Conservation (phyloP, 2,888 invertebrate genomes). For the Oscheius sp. region DNA sequence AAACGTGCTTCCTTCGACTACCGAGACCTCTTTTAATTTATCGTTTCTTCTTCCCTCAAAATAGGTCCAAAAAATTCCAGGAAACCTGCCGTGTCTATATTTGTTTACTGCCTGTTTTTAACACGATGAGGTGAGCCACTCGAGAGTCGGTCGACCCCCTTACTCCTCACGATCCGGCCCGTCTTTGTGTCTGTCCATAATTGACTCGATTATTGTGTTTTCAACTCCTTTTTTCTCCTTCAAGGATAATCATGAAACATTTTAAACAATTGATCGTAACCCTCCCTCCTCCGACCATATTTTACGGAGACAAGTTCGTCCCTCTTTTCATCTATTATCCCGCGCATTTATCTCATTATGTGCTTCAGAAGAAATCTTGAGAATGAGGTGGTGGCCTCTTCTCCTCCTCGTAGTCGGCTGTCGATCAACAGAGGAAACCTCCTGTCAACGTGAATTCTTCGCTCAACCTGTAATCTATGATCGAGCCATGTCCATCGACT, state of each 20-base stretch:
- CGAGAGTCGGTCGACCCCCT: slow-evolving; percentile 3
- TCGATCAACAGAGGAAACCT: not conserved
- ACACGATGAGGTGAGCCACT: slow-evolving; percentile 7
- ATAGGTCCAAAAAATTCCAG: not conserved
- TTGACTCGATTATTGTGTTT: not conserved
- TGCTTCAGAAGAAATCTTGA: no score
- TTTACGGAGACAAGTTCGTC: no score
- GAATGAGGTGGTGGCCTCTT: slow-evolving; percentile 17
- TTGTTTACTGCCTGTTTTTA: slow-evolving; percentile 1
- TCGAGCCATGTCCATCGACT: slow-evolving; percentile 55
- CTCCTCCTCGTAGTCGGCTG: slow-evolving; percentile 1
- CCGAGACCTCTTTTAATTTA: not conserved
- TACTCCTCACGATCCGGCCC: slow-evolving; percentile 12
- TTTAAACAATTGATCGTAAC: not conserved
- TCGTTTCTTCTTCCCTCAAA: not conserved
- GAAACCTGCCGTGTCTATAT: not conserved
- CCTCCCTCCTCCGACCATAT: no score
- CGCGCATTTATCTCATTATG: no score
- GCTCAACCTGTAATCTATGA: slow-evolving; percentile 57
- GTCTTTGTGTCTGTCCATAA: no score
- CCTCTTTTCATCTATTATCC: no score
- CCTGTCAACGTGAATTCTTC: slow-evolving; percentile 48
- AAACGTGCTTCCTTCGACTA: not conserved
- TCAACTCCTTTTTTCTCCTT: not conserved
- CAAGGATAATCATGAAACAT: not conserved